Evolutionary conservation across 2,797 vertebrate genomes (phyloP), one percentile per base, ranked within the genome.

Genomic region (Gymnothorax reevesii): DNA sequence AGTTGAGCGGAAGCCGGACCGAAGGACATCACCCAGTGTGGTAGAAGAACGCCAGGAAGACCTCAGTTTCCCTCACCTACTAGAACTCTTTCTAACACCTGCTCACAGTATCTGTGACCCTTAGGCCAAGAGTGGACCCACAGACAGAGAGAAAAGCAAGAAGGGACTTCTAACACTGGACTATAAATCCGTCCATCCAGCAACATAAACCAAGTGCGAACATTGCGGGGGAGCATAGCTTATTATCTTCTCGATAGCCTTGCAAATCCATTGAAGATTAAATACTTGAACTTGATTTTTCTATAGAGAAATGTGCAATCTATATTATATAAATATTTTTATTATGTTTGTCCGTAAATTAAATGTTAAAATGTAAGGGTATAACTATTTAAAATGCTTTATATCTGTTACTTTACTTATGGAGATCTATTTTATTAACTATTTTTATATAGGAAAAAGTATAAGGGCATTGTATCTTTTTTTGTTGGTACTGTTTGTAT

Each of bases 381-480:
- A 77, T 77, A 80, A 54, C 77, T 80, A 80, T 80, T 80, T 80
- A 80, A 80, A 80, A 80, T 86, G n/a, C 83, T 86, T 86, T 83
- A 69, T 86, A 77, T 84, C 84, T 88, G 87, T 88, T 83, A 62
- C 84, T 79, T 69, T 88, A 88, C 84, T 88, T 88, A 83, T 85
- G 82, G 84, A 88, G 84, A 86, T 85, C 25, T 80, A 80, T 80
- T 80, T 80, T 80, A 80, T 80, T 73, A 88, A 55, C 82, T 88
- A 88, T 88, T 88, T 88, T 88, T 88, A 88, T 88, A 88, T 84
- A 75, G 82, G 69, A 79, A 87, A 77, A 86, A 54, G 22, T 57
- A 88, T 88, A 88, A 42, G 84, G 84, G 87, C 84, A 88, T 88
- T 88, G 84, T 88, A 88, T 80, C 87, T 77, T 77, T 79, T 33